Conservation (phyloP, 2,888 invertebrate genomes). For the Thysanoteuthis rhombus region DNA sequence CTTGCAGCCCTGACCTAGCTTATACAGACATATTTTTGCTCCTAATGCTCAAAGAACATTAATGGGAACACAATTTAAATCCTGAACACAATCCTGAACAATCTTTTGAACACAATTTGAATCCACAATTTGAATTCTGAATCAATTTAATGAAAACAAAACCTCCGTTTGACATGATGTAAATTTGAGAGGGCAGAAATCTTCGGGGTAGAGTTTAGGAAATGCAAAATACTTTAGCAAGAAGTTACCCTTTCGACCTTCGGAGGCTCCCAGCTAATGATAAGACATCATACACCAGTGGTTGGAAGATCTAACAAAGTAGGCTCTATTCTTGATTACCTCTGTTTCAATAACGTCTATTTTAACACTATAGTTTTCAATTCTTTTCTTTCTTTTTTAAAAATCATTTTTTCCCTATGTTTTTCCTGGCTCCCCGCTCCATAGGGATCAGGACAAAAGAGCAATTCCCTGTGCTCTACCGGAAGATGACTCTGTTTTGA, state of each 20-base stretch:
- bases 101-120: too few relatives aligned
- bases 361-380: neutral
- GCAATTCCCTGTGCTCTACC: neutral
- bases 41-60: too few relatives aligned
- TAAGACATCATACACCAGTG: neutral
- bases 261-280: neutral
- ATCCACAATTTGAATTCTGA: too few relatives aligned
- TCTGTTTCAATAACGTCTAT: neutral
- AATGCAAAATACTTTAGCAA: too few relatives aligned
- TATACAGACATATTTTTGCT: too few relatives aligned
- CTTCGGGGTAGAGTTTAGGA: too few relatives aligned
- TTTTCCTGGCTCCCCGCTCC: neutral
- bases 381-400: neutral
- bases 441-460: neutral
- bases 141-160: too few relatives aligned
- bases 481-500: neutral
- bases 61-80: too few relatives aligned
- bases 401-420: neutral
- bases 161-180: too few relatives aligned
- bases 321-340: neutral
- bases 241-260: neutral
- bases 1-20: too few relatives aligned
- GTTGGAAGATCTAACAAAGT: neutral
- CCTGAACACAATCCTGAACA: too few relatives aligned
- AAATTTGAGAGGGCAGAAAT: too few relatives aligned